A percentile compares a stretch with the other conserved stretches of the same genome.
Evolutionary conservation across 2,888 invertebrate genomes (phyloP).

Genomic region (Micropterix aruncella): DNA sequence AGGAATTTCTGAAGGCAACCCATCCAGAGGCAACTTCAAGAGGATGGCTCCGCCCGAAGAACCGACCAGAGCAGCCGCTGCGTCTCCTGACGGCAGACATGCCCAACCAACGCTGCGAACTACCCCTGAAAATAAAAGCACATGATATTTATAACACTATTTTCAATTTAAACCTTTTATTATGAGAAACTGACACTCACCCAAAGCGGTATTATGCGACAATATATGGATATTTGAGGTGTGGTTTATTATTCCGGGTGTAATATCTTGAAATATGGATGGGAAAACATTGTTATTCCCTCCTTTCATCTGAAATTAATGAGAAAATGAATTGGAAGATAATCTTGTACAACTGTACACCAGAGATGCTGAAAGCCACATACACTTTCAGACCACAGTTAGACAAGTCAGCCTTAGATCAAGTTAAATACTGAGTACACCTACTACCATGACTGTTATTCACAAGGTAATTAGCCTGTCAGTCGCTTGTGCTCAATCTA

Average conservation of each 20-base stretch:
- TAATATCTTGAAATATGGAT: neutral
- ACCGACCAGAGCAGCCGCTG: neutral
- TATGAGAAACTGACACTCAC: neutral
- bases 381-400: too few relatives aligned
- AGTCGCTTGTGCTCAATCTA: too few relatives aligned
- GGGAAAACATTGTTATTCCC: neutral
- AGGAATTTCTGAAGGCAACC: neutral
- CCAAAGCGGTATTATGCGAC: neutral
- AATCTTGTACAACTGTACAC: too few relatives aligned
- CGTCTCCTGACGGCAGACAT: neutral
- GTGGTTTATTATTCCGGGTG: neutral
- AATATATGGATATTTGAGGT: neutral
- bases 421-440: too few relatives aligned
- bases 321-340: too few relatives aligned
- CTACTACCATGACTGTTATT: too few relatives aligned
- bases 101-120: neutral
- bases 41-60: neutral
- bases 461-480: too few relatives aligned
- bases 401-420: too few relatives aligned
- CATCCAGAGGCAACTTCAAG: neutral
- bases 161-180: neutral
- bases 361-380: too few relatives aligned
- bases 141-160: neutral
- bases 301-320: neutral
- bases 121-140: neutral